Percentiles rank a stretch among this genome's conserved stretches.
phyloP scores from a whole-genome alignment of 2,888 invertebrate genomes.

The Ommatoiulus sabulosus region DNA sequence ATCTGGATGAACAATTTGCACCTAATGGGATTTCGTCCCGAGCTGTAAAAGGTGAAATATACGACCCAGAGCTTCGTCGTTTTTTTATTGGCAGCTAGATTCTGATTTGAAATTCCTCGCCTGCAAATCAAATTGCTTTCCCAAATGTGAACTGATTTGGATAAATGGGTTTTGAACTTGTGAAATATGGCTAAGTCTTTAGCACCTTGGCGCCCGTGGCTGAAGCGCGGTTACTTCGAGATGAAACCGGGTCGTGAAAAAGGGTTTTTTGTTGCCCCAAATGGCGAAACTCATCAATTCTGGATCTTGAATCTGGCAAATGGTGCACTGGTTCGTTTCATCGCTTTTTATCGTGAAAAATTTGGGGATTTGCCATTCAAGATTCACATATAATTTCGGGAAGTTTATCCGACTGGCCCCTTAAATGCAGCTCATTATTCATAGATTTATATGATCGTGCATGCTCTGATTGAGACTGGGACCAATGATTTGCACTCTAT shows the following conservation, averaged over 20 bases:
- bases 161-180: slow-evolving; percentile 20
- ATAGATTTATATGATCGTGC: too few relatives aligned
- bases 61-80: not conserved
- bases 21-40: slow-evolving; percentile 2
- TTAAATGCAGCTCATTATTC: too few relatives aligned
- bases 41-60: slow-evolving; percentile 14
- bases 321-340: not conserved
- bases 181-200: not conserved
- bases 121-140: slow-evolving; percentile 26
- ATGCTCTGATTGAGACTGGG: too few relatives aligned
- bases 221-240: not conserved
- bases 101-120: slow-evolving; percentile 25
- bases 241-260: not conserved
- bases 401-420: too few relatives aligned
- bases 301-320: slow-evolving; percentile 11
- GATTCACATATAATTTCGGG: too few relatives aligned
- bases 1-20: slow-evolving; percentile 28
- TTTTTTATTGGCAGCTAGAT: slow-evolving; percentile 22
- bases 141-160: slow-evolving; percentile 10
- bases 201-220: not conserved
- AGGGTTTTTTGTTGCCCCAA: not conserved
- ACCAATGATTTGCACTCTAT: too few relatives aligned
- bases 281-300: not conserved
- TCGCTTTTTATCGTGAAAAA: not conserved
- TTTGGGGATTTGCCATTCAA: not conserved